phyloP scores from a whole-genome alignment of 2,797 vertebrate species.

The Odontamblyopus lacepedii region DNA sequence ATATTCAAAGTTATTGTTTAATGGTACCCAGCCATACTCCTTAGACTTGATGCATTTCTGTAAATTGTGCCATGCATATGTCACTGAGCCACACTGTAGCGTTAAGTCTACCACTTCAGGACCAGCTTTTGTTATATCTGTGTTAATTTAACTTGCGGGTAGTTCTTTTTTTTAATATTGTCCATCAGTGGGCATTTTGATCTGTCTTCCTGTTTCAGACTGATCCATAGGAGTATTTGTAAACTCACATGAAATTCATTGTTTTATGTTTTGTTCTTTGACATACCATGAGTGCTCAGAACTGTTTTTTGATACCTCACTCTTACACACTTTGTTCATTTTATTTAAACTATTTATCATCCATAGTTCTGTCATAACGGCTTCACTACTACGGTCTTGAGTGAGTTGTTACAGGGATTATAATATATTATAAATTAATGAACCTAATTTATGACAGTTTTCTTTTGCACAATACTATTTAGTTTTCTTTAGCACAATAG shows the following conservation, averaged over 20 bases:
- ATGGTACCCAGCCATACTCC: background rate
- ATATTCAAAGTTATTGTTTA: background rate
- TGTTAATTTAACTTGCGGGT: background rate
- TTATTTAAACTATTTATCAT: background rate
- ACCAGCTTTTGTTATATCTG: constrained; percentile 11
- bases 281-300: background rate
- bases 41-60: background rate
- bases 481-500: background rate
- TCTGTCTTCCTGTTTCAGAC: constrained; percentile 8
- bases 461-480: constrained; percentile 1
- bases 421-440: background rate
- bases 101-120: constrained; percentile 13
- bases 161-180: background rate
- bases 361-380: background rate
- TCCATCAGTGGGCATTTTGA: constrained; percentile 1
- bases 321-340: background rate
- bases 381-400: background rate
- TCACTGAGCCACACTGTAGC: constrained; percentile 19
- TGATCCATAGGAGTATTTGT: constrained; percentile 9
- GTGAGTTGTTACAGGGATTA: background rate
- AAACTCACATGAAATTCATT: constrained; percentile 14
- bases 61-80: constrained; percentile 12
- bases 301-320: constrained; percentile 6
- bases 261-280: background rate
- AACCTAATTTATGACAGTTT: constrained; percentile 2